Percentiles rank a stretch among this genome's conserved stretches.
These are phyloP conservation scores for Sesamia nonagrioides DNA, from an alignment of 1,140 invertebrate genomes.

Conservation along the genomic window DNA sequence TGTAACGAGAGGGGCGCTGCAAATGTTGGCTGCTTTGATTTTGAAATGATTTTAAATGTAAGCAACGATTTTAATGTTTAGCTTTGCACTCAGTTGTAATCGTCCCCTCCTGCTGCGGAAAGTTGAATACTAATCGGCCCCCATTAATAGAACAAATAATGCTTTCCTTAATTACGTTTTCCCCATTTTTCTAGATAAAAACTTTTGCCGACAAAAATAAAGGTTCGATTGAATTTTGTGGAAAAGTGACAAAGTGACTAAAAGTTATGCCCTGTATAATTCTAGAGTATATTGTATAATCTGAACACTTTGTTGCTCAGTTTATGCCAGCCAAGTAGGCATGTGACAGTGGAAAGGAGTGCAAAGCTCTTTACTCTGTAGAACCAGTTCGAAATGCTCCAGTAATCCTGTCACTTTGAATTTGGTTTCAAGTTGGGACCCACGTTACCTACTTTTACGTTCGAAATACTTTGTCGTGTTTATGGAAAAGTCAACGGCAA, in stretches of 20 bases:
- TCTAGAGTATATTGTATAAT: not conserved
- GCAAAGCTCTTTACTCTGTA: conserved; percentile 50
- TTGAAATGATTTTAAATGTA: conserved; percentile 64
- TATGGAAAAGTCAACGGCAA: conserved; percentile 66
- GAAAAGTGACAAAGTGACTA: not conserved
- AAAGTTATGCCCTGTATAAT: not conserved
- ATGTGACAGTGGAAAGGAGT: conserved; percentile 46
- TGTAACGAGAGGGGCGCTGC: conserved; percentile 70
- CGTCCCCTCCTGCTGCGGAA: conserved; percentile 5
- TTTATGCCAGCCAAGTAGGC: conserved; percentile 42
- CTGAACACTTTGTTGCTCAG: conserved; percentile 26
- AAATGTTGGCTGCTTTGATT: conserved; percentile 69
- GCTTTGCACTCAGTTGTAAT: conserved; percentile 29
- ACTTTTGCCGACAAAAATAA: no score
- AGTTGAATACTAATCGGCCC: conserved; percentile 24
- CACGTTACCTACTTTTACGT: conserved; percentile 72
- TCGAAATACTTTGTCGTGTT: conserved; percentile 72
- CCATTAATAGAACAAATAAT: not conserved
- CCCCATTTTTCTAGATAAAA: not conserved
- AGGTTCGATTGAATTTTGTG: no score
- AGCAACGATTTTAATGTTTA: conserved; percentile 58
- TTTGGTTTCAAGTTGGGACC: conserved; percentile 63
- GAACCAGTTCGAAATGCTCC: conserved; percentile 55
- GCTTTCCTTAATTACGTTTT: conserved; percentile 4
- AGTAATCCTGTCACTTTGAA: conserved; percentile 78